A percentile compares a stretch with the other conserved stretches of the same genome.
Evolutionary conservation across 2,797 vertebrate species (phyloP).

Genomic region (Helarctos malayanus): DNA sequence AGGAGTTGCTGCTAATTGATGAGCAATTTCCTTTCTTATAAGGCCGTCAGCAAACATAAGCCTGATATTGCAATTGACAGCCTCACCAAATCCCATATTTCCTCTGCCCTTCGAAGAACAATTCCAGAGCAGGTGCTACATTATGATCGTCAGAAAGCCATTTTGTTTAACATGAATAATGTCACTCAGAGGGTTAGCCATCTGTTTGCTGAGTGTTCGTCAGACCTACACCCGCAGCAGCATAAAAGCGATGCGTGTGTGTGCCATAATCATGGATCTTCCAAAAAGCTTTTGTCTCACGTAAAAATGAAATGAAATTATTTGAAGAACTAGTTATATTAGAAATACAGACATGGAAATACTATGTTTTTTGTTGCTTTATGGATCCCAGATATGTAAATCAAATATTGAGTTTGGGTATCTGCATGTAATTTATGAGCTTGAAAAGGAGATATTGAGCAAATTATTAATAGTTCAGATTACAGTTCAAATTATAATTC

Average conservation of each 20-base stretch:
- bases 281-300: not conserved
- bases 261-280: not conserved
- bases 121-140: conserved; percentile 77
- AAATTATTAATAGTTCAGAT: conserved; percentile 36
- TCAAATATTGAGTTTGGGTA: not conserved
- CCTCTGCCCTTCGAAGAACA: conserved; percentile 53
- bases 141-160: conserved; percentile 78
- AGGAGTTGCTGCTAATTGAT: not conserved
- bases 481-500: not conserved
- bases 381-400: not conserved
- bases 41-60: not conserved
- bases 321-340: conserved; percentile 32
- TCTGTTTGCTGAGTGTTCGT: conserved; percentile 84
- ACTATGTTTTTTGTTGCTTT: not conserved
- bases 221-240: conserved; percentile 56
- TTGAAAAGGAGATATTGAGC: not conserved
- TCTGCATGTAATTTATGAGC: not conserved
- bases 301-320: conserved; percentile 54
- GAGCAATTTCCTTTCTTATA: not conserved
- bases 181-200: conserved; percentile 83
- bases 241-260: not conserved
- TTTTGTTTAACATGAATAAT: conserved; percentile 86
- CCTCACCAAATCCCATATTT: conserved; percentile 3
- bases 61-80: not conserved
- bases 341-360: conserved; percentile 21